Conservation (phyloP, 2,113 vertebrate species). For the Triplophysa dalaica region DNA sequence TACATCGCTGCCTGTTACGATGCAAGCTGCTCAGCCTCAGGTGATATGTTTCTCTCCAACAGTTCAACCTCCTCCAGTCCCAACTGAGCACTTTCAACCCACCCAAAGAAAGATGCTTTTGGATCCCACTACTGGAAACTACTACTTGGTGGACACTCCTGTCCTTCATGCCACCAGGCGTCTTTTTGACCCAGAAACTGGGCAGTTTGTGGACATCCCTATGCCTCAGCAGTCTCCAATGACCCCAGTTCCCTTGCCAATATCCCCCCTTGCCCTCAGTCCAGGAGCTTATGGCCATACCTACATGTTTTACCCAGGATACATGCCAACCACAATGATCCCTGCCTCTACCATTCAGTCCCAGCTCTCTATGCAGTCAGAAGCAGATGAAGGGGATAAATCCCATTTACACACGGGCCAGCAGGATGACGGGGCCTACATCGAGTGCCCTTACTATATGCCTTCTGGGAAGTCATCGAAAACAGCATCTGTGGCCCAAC, state of each 20-base stretch:
- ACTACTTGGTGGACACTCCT: constrained; percentile 91
- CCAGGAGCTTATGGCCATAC: constrained; percentile 81
- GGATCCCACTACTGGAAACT: constrained; percentile 90
- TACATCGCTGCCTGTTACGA: constrained; percentile 68
- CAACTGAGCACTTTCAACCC: constrained; percentile 70
- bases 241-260: constrained; percentile 75
- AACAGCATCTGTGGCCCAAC: constrained; percentile 35
- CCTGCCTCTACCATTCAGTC: constrained; percentile 75
- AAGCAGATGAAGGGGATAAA: constrained; percentile 52
- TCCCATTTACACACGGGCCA: constrained; percentile 20
- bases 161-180: constrained; percentile 83
- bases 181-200: constrained; percentile 92
- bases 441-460: constrained; percentile 87
- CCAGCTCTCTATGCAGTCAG: constrained; percentile 68
- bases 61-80: constrained; percentile 68
- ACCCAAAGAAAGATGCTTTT: constrained; percentile 93
- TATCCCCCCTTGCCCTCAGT: constrained; percentile 82
- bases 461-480: constrained; percentile 73
- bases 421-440: constrained; percentile 68
- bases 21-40: constrained; percentile 69
- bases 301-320: constrained; percentile 93
- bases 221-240: constrained; percentile 77
- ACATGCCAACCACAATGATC: constrained; percentile 79
- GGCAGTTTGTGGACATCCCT: constrained; percentile 92
- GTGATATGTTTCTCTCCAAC: constrained; percentile 84